Evolutionary conservation across 1,140 invertebrate species (phyloP), one percentile per base, ranked within the genome.

Genomic region (Camponotus vicinus): DNA sequence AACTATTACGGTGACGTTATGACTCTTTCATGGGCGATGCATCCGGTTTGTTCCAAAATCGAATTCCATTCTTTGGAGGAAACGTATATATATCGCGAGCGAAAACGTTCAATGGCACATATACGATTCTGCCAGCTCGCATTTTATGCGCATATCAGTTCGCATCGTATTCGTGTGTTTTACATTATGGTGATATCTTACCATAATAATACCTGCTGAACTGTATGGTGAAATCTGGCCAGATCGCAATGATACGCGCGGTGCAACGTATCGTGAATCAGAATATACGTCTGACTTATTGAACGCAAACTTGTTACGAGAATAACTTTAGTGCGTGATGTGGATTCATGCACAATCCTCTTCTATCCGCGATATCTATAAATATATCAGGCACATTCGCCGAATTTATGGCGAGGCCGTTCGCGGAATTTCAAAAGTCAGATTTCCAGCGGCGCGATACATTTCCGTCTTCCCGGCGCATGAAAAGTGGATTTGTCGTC

Each of bases 321-420:
- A 80, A 67, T 52, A 42, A 59, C 32, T 61, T 64, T 45, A 57
- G 57, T 42, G n/a, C 85, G 49, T 42, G 32, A 66, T 64, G 42
- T 34, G 37, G 42, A 63, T 83, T 82, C 76, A 63, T 40, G 64
- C 42, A 52, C 49, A 73, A 89, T 89, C 77, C 77, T 52, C 49
- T 52, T 52, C 49, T 42, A 61, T 83, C 76, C 84, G 52, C 63
- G 71, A 42, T 86, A 89, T 77, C 88, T 83, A 86, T 83, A 89
- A 89, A 89, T 89, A 86, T 89, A 86, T 40, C 49, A 55, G 61
- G 70, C 32, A 45, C 57, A 66, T 78, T 83, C 66, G 18, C 21
- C 49, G 66, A 89, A 89, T 89, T 89, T 89, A 89, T 89, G 87
- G 73, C 83, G 40, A 5, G 82, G 57, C 85, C 84, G 88, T 77